Conservation (phyloP, 2,113 vertebrate genomes). For the Puntigrus tetrazona region DNA sequence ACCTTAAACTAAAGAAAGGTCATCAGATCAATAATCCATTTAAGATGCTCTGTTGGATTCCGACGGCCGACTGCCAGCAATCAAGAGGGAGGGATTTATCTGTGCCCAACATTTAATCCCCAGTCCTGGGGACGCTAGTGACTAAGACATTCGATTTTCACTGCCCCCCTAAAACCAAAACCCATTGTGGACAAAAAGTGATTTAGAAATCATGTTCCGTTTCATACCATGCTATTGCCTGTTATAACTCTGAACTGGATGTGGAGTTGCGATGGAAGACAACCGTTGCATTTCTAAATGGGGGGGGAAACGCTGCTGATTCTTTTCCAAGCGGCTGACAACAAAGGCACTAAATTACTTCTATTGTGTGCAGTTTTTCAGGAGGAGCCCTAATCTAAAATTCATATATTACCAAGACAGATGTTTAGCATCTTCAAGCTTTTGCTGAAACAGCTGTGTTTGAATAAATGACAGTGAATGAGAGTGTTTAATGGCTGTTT, state of each 20-base stretch:
- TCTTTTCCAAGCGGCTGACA: constrained; percentile 4
- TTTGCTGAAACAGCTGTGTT: constrained; percentile 61
- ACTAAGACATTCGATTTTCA: constrained; percentile 64
- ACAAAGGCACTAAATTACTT: constrained; percentile 11
- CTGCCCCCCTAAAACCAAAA: constrained; percentile 25
- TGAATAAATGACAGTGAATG: constrained; percentile 64
- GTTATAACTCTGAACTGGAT: not conserved
- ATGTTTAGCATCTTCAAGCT: constrained; percentile 56
- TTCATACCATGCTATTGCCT: not conserved
- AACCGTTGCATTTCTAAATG: not conserved
- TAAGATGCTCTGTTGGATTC: constrained; percentile 75
- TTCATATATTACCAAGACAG: constrained; percentile 60
- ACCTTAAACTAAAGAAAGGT: constrained; percentile 74
- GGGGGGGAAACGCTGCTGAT: not conserved
- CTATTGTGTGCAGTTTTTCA: constrained; percentile 35
- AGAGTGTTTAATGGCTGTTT: constrained; percentile 61
- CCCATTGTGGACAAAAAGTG: not conserved
- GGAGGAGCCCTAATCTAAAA: constrained; percentile 42
- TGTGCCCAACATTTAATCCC: constrained; percentile 58
- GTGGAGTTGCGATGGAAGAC: constrained; percentile 15
- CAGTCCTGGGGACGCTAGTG: constrained; percentile 61
- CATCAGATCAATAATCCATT: constrained; percentile 81
- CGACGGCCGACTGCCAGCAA: constrained; percentile 66
- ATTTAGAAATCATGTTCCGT: not conserved
- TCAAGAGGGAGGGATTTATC: constrained; percentile 76